Evolutionary conservation across 2,113 vertebrate species (phyloP).

Genomic region (Campylomormyrus tamandua): DNA sequence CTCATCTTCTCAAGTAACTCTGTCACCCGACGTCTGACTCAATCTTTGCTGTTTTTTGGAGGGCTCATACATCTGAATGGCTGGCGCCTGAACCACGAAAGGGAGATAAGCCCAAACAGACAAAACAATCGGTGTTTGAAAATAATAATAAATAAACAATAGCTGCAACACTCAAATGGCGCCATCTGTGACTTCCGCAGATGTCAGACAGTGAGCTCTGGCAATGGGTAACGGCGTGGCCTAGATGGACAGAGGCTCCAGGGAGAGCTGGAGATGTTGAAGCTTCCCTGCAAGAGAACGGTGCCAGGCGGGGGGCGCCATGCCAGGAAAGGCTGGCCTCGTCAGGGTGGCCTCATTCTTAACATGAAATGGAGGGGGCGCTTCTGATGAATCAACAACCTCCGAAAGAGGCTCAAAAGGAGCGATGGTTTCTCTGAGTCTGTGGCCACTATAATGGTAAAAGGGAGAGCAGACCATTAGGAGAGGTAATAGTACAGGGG

Average conservation of each 20-base stretch:
- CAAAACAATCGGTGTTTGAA: background rate
- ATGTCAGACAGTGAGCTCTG: constrained; percentile 11
- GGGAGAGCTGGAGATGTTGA: background rate
- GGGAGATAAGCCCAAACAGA: constrained; percentile 20
- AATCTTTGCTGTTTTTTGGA: background rate
- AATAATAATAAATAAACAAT: constrained; percentile 16
- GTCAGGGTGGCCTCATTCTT: background rate
- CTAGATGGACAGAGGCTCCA: background rate
- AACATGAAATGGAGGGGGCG: background rate
- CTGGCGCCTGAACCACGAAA: constrained; percentile 11
- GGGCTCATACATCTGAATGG: constrained; percentile 11
- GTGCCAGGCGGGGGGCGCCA: background rate
- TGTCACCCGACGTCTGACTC: background rate
- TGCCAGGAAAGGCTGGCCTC: background rate
- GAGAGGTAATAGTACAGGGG: background rate
- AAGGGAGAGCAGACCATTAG: background rate
- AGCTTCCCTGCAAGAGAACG: background rate
- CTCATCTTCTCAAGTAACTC: background rate
- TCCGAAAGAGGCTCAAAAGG: background rate
- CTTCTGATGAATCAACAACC: background rate
- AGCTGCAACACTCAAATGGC: background rate
- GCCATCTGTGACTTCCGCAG: constrained; percentile 26
- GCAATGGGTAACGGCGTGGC: background rate
- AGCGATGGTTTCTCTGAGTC: background rate
- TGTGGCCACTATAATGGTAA: background rate